A percentile compares a stretch with the other conserved stretches of the same genome.
phyloP scores from a whole-genome alignment of 2,113 vertebrate species.

The Stegostoma tigrinum region DNA sequence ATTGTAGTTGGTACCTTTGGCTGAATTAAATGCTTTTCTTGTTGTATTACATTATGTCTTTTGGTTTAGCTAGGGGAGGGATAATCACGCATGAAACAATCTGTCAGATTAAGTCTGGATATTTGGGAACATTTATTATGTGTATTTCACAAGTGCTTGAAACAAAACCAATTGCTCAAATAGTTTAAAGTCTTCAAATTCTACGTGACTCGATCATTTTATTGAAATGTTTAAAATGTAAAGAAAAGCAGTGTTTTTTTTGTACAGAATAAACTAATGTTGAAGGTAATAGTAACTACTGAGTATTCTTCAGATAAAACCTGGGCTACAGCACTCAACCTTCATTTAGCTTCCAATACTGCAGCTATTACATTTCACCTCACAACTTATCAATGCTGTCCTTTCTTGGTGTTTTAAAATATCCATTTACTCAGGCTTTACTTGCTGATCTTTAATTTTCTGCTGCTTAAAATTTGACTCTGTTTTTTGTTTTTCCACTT shows the following conservation, averaged over 20 bases:
- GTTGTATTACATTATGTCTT: not conserved
- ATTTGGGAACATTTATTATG: not conserved
- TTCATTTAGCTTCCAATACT: not conserved
- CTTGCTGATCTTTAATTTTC: not conserved
- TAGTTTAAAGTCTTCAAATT: not conserved
- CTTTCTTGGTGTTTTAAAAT: not conserved
- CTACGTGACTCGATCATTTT: not conserved
- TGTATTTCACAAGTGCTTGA: not conserved
- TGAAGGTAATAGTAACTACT: not conserved
- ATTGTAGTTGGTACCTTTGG: not conserved
- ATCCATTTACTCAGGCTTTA: not conserved
- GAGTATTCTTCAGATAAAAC: not conserved
- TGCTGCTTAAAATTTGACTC: not conserved
- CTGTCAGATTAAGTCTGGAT: not conserved
- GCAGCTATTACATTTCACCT: not conserved
- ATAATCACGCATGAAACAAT: not conserved
- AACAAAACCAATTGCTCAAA: not conserved
- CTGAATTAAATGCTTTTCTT: not conserved
- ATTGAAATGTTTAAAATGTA: not conserved
- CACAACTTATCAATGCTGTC: no score
- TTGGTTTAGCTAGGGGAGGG: not conserved
- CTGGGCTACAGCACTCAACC: not conserved
- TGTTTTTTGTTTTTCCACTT: not conserved
- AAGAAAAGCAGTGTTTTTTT: not conserved
- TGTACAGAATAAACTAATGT: not conserved